These are phyloP conservation scores for Aphaenogaster rudis DNA, from an alignment of 1,140 invertebrate genomes.

Conservation along the genomic window DNA sequence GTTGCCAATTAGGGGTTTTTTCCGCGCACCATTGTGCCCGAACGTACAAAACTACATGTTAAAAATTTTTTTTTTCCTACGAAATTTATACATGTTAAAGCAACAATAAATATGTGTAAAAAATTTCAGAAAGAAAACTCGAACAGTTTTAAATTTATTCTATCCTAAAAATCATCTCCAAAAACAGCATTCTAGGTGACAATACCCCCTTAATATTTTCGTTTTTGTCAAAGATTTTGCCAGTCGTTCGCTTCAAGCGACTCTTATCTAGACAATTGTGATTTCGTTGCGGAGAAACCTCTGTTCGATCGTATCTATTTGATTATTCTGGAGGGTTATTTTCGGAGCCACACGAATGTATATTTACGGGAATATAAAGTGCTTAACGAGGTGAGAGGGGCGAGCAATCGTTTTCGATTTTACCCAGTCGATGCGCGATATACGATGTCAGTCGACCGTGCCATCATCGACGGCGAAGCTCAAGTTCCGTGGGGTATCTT, in stretches of 20 bases:
- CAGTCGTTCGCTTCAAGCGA: neutral
- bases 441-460: neutral
- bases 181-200: too few relatives aligned
- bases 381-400: neutral
- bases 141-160: too few relatives aligned
- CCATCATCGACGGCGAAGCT: neutral
- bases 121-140: too few relatives aligned
- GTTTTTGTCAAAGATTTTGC: neutral
- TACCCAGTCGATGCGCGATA: neutral
- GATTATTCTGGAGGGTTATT: neutral
- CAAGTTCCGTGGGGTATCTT: neutral
- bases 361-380: conserved; percentile 7
- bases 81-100: too few relatives aligned
- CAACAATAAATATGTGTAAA: too few relatives aligned
- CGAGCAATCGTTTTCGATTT: neutral
- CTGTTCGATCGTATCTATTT: neutral
- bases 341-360: neutral
- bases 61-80: too few relatives aligned
- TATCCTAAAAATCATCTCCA: too few relatives aligned
- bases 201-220: neutral
- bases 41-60: too few relatives aligned
- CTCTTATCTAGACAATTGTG: neutral
- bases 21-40: too few relatives aligned
- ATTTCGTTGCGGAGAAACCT: conserved; percentile 1
- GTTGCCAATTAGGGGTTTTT: too few relatives aligned